Evolutionary conservation across 2,113 vertebrate species (phyloP).

Genomic region (Hepsetus odoe): DNA sequence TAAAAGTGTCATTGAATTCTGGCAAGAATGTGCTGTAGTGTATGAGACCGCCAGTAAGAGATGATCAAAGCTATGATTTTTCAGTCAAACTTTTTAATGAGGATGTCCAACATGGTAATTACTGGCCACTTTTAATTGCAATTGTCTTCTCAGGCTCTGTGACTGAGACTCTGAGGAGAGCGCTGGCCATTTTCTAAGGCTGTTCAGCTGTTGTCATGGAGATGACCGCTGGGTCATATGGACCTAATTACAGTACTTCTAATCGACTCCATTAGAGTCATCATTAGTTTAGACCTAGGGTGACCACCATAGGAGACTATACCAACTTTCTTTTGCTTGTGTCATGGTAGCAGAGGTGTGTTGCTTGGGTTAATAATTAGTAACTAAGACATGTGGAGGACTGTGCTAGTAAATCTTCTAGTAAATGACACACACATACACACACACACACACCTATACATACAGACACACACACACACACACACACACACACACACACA

Average conservation of each 20-base stretch:
- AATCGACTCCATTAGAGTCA: conserved; percentile 22
- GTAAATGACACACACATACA: too few species aligned
- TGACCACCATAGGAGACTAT: background rate
- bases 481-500: too few species aligned
- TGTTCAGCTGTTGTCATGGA: conserved; percentile 20
- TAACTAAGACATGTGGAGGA: background rate
- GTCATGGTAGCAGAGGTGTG: background rate
- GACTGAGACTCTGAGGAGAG: background rate
- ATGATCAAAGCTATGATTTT: background rate
- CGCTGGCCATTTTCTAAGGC: background rate
- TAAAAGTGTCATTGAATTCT: background rate
- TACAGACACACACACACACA: too few species aligned
- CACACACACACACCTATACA: too few species aligned
- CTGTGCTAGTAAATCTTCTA: background rate
- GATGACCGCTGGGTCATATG: conserved; percentile 28
- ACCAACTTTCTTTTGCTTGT: background rate
- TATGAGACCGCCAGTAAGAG: background rate
- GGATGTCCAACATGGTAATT: background rate
- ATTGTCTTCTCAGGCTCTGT: background rate
- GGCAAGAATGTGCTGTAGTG: background rate
- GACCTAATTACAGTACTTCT: conserved; percentile 25
- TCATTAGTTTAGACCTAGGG: conserved; percentile 7
- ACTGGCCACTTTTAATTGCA: background rate
- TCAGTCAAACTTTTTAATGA: background rate
- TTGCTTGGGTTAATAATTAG: conserved; percentile 4